Base-by-base conservation (phyloP, 2,113 vertebrate genomes). In the Stegastes partitus region DNA sequence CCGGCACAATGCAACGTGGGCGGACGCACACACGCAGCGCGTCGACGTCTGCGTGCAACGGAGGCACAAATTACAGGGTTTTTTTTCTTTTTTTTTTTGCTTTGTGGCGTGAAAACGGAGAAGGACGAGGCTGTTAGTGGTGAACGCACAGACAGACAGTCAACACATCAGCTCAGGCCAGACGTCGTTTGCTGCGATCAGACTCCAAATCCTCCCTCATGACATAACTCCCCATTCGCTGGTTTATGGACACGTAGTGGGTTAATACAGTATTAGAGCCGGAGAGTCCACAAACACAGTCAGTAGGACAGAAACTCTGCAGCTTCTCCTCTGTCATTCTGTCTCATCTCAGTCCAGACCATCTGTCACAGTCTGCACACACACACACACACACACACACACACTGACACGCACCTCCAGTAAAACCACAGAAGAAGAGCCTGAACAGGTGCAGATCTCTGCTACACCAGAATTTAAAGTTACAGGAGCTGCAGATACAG, bases 201-300 rank as follows among this genome's bases (percentile, higher is more conserved):
- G 62, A 70, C 21, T 26, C 0, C 3, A 84, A 72, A 81, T 77
- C 85, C 70, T 64, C 72, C 25, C 42, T 44, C 3, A 34, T 51
- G 56, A 45, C 66, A 76, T 78, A 8, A 42, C 10, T 49, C 44
- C 11, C n/a, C 18, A 49, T 49, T 81, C 79, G 61, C 81, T 79
- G 77, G 77, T 85, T 91, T 91, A 55, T 67, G 65, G 25, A 50
- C 49, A 72, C 3, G 12, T 57, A 89, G 64, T 89, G 81, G 92
- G 90, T 94, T 93, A 93, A 93, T 92, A 72, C 86, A 88, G 89
- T 91, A 93, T 94, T 92, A 94, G 31, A 34, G 6, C n/a, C 51
- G 66, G n/a, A 10, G 64, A 80, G 79, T 82, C 76, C 75, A 81
- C 59, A 72, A 73, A 79, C 57, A 66, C 69, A 87, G 77, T 88